Base-by-base conservation (phyloP, 2,113 vertebrate genomes). In the Malurus elegans region DNA sequence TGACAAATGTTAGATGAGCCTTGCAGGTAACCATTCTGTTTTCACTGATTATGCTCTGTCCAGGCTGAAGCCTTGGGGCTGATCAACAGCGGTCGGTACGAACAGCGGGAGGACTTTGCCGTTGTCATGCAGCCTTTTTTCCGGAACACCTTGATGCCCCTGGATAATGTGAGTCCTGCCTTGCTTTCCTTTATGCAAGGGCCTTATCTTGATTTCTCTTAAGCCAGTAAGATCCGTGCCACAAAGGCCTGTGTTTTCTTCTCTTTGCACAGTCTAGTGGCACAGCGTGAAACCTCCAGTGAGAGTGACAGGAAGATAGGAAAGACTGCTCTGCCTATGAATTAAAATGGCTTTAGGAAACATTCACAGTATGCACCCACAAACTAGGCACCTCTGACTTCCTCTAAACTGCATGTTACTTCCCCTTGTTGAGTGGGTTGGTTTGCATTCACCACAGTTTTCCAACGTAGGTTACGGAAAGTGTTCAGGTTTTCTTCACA, bases 61-160 rank as follows among this genome's bases (percentile, higher is more conserved):
- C 72, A 98, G 97, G 93, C 76, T 12, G 92, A 47, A 84, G 34
- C 92, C 57, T 67, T 66, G 24, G 79, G 51, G 38, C 47, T 99
- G 91, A 88, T 98, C 74, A 94, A 76, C 42, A 90, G 97, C 3
- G 90, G 96, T 12, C 97, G 88, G 29, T 99, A 99, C 4, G 95
- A 97, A 4, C 67, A 96, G 79, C 92, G 98, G 6, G 97, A 99
- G 26, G 99, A 99, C 96, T 99, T 99, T 17, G 86, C 98, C 0
- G 97, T 98, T 38, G 98, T 99, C 3, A 57, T 96, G 36, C 99
- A 99, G 92, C 98, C 99, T 0, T 99, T 98, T 94, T 98, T 99
- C 92, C 88, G 92, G 90, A 99, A 98, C 96, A 95, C 98, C 5
- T 28, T 98, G 2, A 1, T 99, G 42, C 98, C 99, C 26, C 53